Conservation (phyloP, 2,113 vertebrate genomes). For the Riparia riparia region DNA sequence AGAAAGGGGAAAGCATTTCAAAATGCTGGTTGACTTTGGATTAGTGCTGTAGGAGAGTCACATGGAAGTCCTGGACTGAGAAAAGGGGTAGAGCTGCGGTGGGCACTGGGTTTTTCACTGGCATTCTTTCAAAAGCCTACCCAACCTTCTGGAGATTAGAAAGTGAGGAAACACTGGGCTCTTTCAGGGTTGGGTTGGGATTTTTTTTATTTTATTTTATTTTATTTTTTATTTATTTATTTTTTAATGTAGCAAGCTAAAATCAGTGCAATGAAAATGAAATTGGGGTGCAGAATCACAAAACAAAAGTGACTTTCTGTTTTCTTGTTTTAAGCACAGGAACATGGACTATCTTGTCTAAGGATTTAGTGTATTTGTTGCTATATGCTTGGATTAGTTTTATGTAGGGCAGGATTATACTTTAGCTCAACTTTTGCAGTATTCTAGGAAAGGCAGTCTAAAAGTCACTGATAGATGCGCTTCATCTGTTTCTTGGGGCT, state of each 20-base stretch:
- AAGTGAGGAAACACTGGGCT: neutral
- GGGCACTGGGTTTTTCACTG: neutral
- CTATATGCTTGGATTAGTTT: neutral
- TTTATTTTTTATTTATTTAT: neutral
- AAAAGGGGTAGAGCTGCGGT: neutral
- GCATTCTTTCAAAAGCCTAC: neutral
- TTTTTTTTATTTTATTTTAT: neutral
- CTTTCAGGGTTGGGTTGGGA: neutral
- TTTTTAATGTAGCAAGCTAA: neutral
- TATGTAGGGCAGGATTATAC: neutral
- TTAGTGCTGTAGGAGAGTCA: neutral
- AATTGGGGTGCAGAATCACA: neutral
- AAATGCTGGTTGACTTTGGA: neutral
- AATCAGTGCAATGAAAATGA: neutral
- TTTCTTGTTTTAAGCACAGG: neutral
- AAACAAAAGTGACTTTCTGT: neutral
- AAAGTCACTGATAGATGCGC: neutral
- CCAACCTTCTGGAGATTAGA: neutral
- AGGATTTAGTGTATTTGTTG: neutral
- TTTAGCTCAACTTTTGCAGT: neutral
- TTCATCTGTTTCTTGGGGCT: neutral
- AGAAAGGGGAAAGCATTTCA: neutral
- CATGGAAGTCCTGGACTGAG: neutral
- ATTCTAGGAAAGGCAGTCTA: neutral
- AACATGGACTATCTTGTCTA: neutral